These are phyloP conservation scores for Antennarius maculatus DNA, from an alignment of 2,797 vertebrate species.

Conservation along the genomic window DNA sequence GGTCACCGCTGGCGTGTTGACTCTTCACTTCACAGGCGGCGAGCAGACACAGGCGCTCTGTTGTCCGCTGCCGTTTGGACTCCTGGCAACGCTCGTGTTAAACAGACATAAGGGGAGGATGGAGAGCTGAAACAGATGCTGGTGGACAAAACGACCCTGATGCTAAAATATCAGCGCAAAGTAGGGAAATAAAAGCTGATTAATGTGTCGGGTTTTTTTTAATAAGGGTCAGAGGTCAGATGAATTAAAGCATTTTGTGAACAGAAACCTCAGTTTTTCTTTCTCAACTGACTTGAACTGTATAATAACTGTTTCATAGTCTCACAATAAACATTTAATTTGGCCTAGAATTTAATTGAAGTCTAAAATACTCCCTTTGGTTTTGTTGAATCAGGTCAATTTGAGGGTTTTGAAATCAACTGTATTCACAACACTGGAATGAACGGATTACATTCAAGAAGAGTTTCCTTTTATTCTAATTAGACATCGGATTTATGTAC, in stretches of 20 bases:
- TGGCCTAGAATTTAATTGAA: no score
- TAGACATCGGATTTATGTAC: no score
- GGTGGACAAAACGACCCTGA: neutral
- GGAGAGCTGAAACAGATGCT: slow-evolving; percentile 4
- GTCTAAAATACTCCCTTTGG: no score
- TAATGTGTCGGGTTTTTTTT: slow-evolving; percentile 5
- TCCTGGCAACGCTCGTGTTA: slow-evolving; percentile 13
- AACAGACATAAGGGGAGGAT: slow-evolving; percentile 14
- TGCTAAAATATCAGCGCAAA: neutral
- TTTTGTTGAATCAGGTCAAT: neutral
- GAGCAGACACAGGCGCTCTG: slow-evolving; percentile 66
- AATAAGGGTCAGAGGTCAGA: neutral
- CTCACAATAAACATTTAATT: no score
- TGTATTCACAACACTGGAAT: no score
- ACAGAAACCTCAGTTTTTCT: slow-evolving; percentile 59
- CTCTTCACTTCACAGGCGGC: slow-evolving; percentile 51
- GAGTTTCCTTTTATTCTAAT: no score
- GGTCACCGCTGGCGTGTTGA: slow-evolving; percentile 71
- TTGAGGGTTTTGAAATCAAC: no score
- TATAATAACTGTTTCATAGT: neutral
- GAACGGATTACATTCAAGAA: no score
- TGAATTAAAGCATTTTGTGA: slow-evolving; percentile 56
- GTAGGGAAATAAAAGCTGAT: no score
- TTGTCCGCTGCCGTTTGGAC: slow-evolving; percentile 45
- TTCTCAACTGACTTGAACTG: slow-evolving; percentile 59